Conservation (phyloP, 2,888 invertebrate species). For the Proisotoma minuta region DNA sequence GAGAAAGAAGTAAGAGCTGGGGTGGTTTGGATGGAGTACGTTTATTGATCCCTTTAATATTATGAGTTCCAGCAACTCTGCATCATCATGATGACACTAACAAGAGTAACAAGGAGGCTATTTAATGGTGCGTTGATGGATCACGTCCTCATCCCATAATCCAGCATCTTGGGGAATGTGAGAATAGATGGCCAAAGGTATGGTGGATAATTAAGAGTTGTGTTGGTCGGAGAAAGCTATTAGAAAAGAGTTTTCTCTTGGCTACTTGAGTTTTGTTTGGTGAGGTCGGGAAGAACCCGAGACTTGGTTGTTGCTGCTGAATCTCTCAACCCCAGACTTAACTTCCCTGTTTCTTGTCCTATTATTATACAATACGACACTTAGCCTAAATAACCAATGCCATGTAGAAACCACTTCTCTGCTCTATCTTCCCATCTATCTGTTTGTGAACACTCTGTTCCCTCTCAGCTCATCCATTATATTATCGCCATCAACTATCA, state of each 20-base stretch:
- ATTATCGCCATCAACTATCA: background rate
- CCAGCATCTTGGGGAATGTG: background rate
- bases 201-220: too few relatives aligned
- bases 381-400: background rate
- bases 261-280: too few relatives aligned
- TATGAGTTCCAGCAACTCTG: background rate
- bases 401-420: background rate
- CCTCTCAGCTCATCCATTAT: background rate
- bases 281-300: too few relatives aligned
- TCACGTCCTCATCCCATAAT: background rate
- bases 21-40: background rate
- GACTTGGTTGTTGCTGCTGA: too few relatives aligned
- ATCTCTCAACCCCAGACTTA: background rate
- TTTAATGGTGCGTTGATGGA: conserved; percentile 3
- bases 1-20: background rate
- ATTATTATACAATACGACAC: conserved; percentile 1
- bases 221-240: too few relatives aligned
- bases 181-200: too few relatives aligned
- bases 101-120: background rate
- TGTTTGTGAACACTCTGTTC: conserved; percentile 1
- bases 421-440: background rate
- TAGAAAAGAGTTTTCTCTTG: too few relatives aligned
- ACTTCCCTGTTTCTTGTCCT: background rate
- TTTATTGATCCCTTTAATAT: conserved; percentile 1
- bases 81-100: conserved; percentile 2